These are phyloP conservation scores for Uria aalge DNA, from an alignment of 2,113 vertebrate genomes.

Conservation along the genomic window DNA sequence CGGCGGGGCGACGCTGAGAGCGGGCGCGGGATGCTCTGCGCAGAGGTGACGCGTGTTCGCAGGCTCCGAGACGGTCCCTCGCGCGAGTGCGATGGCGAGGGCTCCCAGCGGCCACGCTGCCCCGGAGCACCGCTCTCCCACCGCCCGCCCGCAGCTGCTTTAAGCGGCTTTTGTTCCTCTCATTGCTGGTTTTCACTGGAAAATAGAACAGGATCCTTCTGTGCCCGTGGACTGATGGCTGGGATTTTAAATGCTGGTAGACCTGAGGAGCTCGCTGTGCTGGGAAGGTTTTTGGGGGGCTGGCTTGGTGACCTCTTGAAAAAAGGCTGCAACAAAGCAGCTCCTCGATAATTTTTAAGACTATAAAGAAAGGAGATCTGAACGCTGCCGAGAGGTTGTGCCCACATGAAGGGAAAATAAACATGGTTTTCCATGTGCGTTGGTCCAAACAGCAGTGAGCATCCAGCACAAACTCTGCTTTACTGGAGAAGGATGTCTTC, in stretches of 20 bases:
- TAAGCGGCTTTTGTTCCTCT: accelerated
- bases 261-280: accelerated
- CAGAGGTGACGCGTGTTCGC: accelerated
- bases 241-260: background rate
- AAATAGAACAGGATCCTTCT: accelerated
- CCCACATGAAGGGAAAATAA: background rate
- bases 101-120: background rate
- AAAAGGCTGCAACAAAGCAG: background rate
- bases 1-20: background rate
- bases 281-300: background rate
- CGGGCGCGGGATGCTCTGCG: background rate
- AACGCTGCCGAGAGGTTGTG: background rate
- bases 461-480: background rate
- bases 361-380: background rate
- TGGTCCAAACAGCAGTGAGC: background rate
- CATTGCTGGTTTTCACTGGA: accelerated
- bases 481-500: background rate
- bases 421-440: background rate
- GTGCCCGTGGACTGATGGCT: accelerated
- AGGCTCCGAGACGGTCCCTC: accelerated
- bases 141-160: background rate
- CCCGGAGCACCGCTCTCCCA: background rate
- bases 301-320: background rate
- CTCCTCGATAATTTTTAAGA: background rate
- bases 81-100: accelerated